These are phyloP conservation scores for Polyergus mexicanus DNA, from an alignment of 1,140 invertebrate species.

Conservation along the genomic window DNA sequence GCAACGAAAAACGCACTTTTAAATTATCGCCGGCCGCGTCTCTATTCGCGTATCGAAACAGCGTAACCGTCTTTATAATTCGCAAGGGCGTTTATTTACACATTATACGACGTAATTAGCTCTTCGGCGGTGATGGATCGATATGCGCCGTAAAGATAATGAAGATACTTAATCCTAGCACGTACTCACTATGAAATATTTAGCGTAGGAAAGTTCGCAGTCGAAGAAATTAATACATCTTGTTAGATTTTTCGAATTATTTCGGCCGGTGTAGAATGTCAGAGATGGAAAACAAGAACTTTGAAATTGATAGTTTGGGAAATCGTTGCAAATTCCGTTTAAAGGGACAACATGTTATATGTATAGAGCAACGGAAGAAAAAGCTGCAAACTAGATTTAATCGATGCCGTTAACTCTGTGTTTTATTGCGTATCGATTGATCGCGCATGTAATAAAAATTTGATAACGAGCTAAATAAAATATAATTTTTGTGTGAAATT, in stretches of 20 bases:
- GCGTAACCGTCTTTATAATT: conserved; percentile 37
- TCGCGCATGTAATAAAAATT: conserved; percentile 9
- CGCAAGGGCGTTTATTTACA: conserved; percentile 47
- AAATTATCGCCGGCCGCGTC: not conserved
- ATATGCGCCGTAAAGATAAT: conserved; percentile 28
- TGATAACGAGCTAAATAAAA: not conserved
- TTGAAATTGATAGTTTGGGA: not conserved
- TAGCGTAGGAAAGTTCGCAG: not conserved
- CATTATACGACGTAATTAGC: conserved; percentile 28
- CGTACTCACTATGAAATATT: conserved; percentile 17
- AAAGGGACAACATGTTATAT: not conserved
- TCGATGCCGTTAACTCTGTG: conserved; percentile 1
- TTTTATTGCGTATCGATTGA: not conserved
- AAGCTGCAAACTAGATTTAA: not conserved
- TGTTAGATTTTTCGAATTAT: not conserved
- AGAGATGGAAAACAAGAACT: not conserved
- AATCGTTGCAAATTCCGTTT: not conserved
- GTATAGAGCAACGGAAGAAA: not conserved
- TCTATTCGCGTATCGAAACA: conserved; percentile 21
- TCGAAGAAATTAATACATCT: not conserved
- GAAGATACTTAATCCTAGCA: conserved; percentile 1
- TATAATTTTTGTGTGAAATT: not conserved
- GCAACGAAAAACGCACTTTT: not conserved
- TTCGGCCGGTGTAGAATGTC: not conserved
- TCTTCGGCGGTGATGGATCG: not conserved